Evolutionary conservation across 2,797 vertebrate genomes (phyloP).

Genomic region (Mormyrops boulengeri): DNA sequence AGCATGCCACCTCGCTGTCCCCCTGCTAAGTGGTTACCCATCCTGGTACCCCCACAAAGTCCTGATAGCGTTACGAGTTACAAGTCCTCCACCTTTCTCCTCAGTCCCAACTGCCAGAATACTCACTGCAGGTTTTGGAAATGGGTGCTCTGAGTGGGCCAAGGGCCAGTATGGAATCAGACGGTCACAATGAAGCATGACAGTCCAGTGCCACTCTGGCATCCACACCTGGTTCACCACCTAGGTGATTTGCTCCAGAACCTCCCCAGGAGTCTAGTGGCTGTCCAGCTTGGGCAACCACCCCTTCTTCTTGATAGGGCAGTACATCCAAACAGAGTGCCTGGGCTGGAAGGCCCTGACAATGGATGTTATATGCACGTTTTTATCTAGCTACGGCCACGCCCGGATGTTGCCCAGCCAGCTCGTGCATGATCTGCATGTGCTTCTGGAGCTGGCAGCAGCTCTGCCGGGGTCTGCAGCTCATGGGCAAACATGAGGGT

Average conservation of each 20-base stretch:
- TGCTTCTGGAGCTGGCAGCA: not conserved
- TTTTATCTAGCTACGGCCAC: not conserved
- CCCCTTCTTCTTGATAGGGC: not conserved
- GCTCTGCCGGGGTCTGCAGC: not conserved
- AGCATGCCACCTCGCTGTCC: not conserved
- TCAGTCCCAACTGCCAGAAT: not conserved
- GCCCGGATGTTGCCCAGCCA: not conserved
- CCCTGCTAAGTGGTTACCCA: not conserved
- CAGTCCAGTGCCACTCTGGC: not conserved
- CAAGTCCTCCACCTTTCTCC: not conserved
- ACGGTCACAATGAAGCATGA: not conserved
- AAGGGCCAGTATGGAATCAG: not conserved
- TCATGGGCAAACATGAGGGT: not conserved
- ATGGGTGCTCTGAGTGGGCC: not conserved
- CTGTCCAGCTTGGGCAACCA: not conserved
- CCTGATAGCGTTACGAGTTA: not conserved
- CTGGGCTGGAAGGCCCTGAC: not conserved
- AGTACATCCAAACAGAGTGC: not conserved
- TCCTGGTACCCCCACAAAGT: not conserved
- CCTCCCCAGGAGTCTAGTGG: not conserved
- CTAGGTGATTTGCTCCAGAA: not conserved
- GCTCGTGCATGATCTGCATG: not conserved
- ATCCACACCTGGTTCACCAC: not conserved
- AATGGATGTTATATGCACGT: not conserved
- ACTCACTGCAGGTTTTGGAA: not conserved